A percentile compares a stretch with the other conserved stretches of the same genome.
Conservation (phyloP, 1,140 invertebrate species). For the Bacillus rossius region DNA sequence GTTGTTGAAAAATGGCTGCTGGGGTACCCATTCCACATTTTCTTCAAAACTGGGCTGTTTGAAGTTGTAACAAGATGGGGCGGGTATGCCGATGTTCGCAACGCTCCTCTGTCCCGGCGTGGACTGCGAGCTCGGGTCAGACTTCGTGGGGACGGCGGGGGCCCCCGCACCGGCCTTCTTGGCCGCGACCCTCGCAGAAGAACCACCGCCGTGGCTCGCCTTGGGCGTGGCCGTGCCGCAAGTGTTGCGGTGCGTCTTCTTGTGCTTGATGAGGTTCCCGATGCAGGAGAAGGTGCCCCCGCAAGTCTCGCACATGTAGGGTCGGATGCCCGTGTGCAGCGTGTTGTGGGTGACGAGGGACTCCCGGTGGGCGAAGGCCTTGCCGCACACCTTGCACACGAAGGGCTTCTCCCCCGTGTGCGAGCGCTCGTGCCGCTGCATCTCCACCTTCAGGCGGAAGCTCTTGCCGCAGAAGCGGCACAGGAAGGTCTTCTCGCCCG, state of each 20-base stretch:
- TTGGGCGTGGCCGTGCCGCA: neutral
- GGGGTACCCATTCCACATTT: no score
- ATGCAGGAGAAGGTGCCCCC: constrained; percentile 39
- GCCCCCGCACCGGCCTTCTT: neutral
- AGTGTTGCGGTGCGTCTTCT: constrained; percentile 29
- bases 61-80: no score
- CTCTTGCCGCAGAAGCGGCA: constrained; percentile 44
- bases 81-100: no score
- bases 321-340: constrained; percentile 46
- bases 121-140: no score
- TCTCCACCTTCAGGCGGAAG: constrained; percentile 30
- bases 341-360: constrained; percentile 45
- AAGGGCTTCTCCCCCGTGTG: constrained; percentile 47
- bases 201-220: neutral
- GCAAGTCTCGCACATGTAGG: constrained; percentile 41
- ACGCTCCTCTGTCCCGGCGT: no score
- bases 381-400: constrained; percentile 47
- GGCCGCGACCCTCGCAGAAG: neutral
- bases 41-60: no score
- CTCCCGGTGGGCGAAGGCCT: constrained; percentile 47
- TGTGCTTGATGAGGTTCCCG: constrained; percentile 42
- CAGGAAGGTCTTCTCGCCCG: constrained; percentile 41
- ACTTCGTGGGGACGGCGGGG: no score
- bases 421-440: constrained; percentile 35
- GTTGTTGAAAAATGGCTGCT: no score